phyloP scores from a whole-genome alignment of 2,888 invertebrate genomes.

The Drosophila phalerata region DNA sequence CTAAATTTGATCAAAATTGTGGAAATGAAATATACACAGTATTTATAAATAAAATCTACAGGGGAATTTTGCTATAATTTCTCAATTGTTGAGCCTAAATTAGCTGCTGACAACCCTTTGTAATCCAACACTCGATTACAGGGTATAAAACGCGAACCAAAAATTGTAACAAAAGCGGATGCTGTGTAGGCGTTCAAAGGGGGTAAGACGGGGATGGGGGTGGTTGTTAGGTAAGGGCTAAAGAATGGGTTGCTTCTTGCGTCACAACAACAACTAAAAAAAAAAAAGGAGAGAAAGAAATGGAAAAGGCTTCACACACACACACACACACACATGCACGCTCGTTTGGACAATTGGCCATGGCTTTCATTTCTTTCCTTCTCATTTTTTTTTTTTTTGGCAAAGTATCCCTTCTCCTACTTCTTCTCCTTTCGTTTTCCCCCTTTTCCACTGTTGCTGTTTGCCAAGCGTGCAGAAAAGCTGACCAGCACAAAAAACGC shows the following conservation, averaged over 20 bases:
- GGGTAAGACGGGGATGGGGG: conserved; percentile 11
- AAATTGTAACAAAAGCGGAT: conserved; percentile 58
- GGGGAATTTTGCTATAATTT: too few species aligned
- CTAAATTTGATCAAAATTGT: too few species aligned
- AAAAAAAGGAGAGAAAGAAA: conserved; percentile 55
- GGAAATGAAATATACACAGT: too few species aligned
- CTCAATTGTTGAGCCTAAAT: background rate
- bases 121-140: conserved; percentile 11
- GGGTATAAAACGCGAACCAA: conserved; percentile 40
- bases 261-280: conserved; percentile 36
- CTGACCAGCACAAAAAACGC: conserved; percentile 78
- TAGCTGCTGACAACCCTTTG: background rate
- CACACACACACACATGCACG: conserved; percentile 31
- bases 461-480: conserved; percentile 77
- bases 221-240: conserved; percentile 50
- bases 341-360: conserved; percentile 69
- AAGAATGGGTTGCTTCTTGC: conserved; percentile 57
- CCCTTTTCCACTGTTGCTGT: conserved; percentile 31
- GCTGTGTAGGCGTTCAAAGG: conserved; percentile 41
- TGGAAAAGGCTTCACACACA: conserved; percentile 50
- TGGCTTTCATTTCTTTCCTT: conserved; percentile 46
- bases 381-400: conserved; percentile 19
- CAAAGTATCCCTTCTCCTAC: conserved; percentile 16
- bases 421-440: background rate
- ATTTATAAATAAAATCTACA: too few species aligned